Conservation (phyloP, 1,140 invertebrate species). For the Panagrolaimus sp. region DNA sequence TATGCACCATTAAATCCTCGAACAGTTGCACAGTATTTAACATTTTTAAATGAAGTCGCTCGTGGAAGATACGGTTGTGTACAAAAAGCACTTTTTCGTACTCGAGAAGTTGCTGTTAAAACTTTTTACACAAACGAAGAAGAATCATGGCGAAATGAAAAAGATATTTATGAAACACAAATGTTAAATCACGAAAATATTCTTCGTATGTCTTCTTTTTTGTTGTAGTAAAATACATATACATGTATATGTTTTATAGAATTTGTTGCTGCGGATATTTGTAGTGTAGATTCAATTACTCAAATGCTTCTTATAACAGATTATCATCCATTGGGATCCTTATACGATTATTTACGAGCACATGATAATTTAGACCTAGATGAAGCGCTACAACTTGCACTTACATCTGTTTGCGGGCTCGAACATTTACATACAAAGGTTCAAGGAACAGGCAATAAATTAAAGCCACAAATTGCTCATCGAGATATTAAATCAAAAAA, state of each 20-base stretch:
- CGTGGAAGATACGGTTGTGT: conserved; percentile 87
- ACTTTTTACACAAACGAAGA: conserved; percentile 80
- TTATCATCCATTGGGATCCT: conserved; percentile 79
- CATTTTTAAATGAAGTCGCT: conserved; percentile 75
- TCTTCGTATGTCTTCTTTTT: conserved; percentile 65
- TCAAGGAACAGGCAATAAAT: conserved; percentile 44
- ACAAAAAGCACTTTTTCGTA: conserved; percentile 71
- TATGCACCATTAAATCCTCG: conserved; percentile 67
- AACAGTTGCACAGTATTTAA: conserved; percentile 85
- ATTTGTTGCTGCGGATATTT: conserved; percentile 74
- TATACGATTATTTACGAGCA: conserved; percentile 78
- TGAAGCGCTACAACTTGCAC: conserved; percentile 35
- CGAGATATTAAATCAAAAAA: conserved; percentile 92
- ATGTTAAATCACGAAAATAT: conserved; percentile 87
- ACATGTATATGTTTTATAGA: conserved; percentile 36
- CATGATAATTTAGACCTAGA: conserved; percentile 56
- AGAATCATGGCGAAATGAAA: conserved; percentile 80
- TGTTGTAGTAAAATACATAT: background rate
- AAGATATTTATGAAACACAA: conserved; percentile 84
- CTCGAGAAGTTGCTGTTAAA: conserved; percentile 81
- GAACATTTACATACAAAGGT: conserved; percentile 52
- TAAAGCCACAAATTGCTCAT: conserved; percentile 82
- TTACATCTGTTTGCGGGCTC: conserved; percentile 47
- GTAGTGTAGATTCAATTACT: conserved; percentile 64
- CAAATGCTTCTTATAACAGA: conserved; percentile 81